Evolutionary conservation across 2,888 invertebrate species (phyloP), one percentile per base, ranked within the genome.

Genomic region (Pseudococcus longispinus): DNA sequence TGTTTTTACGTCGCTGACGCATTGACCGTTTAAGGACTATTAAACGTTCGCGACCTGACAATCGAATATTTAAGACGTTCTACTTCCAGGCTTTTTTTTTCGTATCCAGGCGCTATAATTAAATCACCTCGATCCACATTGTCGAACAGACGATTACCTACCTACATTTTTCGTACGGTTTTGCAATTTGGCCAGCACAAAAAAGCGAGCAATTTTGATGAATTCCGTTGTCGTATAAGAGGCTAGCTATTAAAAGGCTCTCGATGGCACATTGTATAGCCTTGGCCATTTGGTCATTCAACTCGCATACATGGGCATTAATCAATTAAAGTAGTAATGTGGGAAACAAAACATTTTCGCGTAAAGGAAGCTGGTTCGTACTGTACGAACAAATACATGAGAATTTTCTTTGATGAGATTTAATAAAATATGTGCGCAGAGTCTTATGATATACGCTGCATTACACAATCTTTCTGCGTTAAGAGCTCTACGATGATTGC

Each of bases 251-350:
- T 8, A 60, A 60, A 60, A 60, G 23, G 60, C 60, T 9, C 20
- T 23, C 23, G 8, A 60, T 60, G 5, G 60, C 29, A 65, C 65
- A 65, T 26, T 65, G 70, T 70, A 70, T 29, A 29, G 70, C 70
- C 26, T 26, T 29, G 70, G 70, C 60, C 60, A 60, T 23, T 70
- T 70, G 70, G 70, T 70, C 70, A 70, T 70, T 70, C 70, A 70
- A 70, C 70, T 70, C 70, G 26, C 29, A 29, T 70, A 60, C 60
- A 77, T 42, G 77, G 15, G 77, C 20, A 77, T 77, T 77, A 77
- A 77, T 77, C 77, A 77, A 77, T 77, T 77, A 77, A 70, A 70
- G 70, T 29, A 70, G 70, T 70, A 77, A 77, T 77, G 77, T 77
- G 77, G 77, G 77, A 77, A 77, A 77, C 77, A 77, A 42, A 77